phyloP scores from a whole-genome alignment of 1,140 invertebrate genomes.

The Campoletis sonorensis region DNA sequence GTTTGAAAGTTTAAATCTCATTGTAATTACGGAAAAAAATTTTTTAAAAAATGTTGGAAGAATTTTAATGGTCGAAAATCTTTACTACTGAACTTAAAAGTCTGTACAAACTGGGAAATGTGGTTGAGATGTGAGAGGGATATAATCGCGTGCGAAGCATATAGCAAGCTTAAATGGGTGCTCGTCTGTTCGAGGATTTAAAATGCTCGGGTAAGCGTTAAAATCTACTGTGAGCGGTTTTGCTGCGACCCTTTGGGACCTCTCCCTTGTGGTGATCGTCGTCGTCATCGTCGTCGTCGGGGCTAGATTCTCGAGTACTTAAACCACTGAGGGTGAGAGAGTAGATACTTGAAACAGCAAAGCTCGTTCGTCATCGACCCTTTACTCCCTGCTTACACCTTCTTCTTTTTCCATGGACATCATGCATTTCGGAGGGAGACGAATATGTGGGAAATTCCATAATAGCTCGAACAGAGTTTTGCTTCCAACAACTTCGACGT shows the following conservation, averaged over 20 bases:
- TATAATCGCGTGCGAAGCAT: conserved; percentile 21
- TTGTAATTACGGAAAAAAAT: too few species aligned
- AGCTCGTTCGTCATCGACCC: conserved; percentile 12
- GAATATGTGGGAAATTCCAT: not conserved
- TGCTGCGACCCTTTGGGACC: conserved; percentile 39
- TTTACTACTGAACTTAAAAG: not conserved
- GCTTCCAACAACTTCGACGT: not conserved
- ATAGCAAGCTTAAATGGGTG: conserved; percentile 51
- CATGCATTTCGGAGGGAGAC: not conserved
- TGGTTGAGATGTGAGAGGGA: not conserved
- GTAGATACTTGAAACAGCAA: conserved; percentile 23
- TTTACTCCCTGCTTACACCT: not conserved
- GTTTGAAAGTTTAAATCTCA: too few species aligned
- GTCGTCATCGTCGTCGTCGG: conserved; percentile 6
- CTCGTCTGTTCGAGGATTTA: conserved; percentile 62
- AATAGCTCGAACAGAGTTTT: not conserved
- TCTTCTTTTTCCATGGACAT: not conserved
- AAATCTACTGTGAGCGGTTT: conserved; percentile 56
- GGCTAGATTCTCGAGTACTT: conserved; percentile 39
- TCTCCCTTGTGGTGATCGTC: conserved; percentile 42
- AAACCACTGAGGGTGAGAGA: not conserved
- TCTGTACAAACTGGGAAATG: not conserved
- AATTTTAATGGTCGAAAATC: too few species aligned
- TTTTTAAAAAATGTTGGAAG: too few species aligned
- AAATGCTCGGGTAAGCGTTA: conserved; percentile 64